phyloP scores from a whole-genome alignment of 2,888 invertebrate species.

The Scrobipalpa costella region DNA sequence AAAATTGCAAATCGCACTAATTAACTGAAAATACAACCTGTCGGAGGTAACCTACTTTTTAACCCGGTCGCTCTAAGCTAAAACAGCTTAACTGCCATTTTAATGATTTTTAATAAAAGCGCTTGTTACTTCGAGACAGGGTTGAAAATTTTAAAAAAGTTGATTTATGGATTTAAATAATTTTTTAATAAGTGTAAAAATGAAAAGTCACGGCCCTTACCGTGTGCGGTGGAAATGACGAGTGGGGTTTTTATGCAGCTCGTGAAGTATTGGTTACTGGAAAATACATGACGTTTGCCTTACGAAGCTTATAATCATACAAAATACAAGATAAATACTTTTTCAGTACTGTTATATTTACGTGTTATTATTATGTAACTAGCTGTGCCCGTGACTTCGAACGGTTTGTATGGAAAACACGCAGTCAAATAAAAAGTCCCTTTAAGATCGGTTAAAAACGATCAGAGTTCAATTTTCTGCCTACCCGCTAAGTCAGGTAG shows the following conservation, averaged over 20 bases:
- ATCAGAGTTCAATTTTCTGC: no score
- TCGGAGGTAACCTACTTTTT: slow-evolving; percentile 43
- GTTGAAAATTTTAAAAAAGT: neutral
- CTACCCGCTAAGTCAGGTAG: no score
- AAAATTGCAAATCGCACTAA: slow-evolving; percentile 49
- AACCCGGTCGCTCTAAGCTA: neutral
- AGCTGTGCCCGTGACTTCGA: no score
- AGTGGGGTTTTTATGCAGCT: neutral
- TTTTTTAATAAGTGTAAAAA: slow-evolving; percentile 9
- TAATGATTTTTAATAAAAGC: neutral
- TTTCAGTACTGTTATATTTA: no score
- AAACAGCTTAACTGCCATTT: neutral
- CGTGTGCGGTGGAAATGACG: slow-evolving; percentile 7
- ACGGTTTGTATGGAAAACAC: no score
- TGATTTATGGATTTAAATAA: neutral
- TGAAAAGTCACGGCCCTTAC: slow-evolving; percentile 20
- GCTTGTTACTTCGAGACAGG: neutral
- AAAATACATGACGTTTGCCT: neutral
- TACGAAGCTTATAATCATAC: no score
- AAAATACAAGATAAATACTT: no score
- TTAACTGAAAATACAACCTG: slow-evolving; percentile 62
- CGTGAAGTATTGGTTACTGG: neutral
- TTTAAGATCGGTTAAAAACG: no score
- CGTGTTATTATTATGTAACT: no score
- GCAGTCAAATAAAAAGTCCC: no score